phyloP scores from a whole-genome alignment of 2,888 invertebrate species.

The Acanthosoma haemorrhoidale region DNA sequence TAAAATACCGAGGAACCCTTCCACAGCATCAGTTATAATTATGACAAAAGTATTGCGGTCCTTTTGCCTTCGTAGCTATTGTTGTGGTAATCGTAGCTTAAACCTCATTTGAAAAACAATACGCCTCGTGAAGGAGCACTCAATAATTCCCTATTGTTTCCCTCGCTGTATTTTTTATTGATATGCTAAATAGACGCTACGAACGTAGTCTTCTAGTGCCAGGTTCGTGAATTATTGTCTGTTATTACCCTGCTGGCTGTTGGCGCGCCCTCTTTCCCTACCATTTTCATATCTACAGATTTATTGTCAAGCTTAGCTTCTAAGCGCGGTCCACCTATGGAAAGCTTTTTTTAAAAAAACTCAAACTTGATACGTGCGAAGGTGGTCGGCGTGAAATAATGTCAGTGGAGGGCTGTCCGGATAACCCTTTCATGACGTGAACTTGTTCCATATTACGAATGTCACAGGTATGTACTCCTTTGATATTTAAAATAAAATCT shows the following conservation, averaged over 20 bases:
- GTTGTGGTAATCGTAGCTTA: slow-evolving; percentile 40
- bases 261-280: slow-evolving; percentile 32
- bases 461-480: too few species aligned
- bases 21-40: slow-evolving; percentile 32
- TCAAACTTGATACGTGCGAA: not conserved
- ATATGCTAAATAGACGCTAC: slow-evolving; percentile 42
- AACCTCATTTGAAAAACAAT: slow-evolving; percentile 40
- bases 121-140: slow-evolving; percentile 38
- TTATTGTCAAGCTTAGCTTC: slow-evolving; percentile 37
- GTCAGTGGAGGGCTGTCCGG: too few species aligned
- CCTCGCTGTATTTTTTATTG: slow-evolving; percentile 41
- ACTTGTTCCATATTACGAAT: too few species aligned
- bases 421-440: too few species aligned
- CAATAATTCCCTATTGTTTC: slow-evolving; percentile 39
- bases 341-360: not conserved
- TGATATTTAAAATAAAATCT: too few species aligned
- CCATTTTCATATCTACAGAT: slow-evolving; percentile 40
- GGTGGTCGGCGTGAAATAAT: not conserved
- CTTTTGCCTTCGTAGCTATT: slow-evolving; percentile 33
- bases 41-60: slow-evolving; percentile 36
- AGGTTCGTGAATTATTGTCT: slow-evolving; percentile 38
- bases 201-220: slow-evolving; percentile 36
- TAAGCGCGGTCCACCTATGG: slow-evolving; percentile 15
- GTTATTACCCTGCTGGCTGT: slow-evolving; percentile 34
- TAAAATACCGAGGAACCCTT: slow-evolving; percentile 26